phyloP scores from a whole-genome alignment of 2,113 vertebrate species.

The Irena cyanogastra region DNA sequence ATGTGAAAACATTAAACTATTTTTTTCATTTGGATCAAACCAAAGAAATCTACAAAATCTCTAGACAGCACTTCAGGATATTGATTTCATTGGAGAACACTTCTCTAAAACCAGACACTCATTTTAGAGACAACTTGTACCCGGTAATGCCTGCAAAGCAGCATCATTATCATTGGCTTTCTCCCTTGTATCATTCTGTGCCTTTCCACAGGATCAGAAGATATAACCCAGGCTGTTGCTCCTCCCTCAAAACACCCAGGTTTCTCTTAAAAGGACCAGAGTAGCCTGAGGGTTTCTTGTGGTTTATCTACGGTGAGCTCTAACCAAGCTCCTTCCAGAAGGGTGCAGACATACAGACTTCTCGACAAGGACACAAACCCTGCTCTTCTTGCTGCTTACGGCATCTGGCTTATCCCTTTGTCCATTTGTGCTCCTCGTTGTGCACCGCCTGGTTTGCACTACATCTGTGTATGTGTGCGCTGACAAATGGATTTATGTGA shows the following conservation, averaged over 20 bases:
- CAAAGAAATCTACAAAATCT: background rate
- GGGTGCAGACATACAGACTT: background rate
- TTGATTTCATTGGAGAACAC: background rate
- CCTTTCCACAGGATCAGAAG: background rate
- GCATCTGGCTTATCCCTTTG: background rate
- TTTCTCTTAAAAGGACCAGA: background rate
- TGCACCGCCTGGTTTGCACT: background rate
- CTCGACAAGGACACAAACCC: background rate
- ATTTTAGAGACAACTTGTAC: background rate
- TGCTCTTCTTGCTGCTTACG: background rate
- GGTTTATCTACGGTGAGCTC: background rate
- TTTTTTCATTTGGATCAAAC: background rate
- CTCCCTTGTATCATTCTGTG: background rate
- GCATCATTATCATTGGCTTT: fast-evolving
- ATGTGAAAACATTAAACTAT: background rate
- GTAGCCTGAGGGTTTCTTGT: background rate
- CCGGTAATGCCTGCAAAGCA: background rate
- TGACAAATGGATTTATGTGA: fast-evolving
- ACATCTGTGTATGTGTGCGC: fast-evolving
- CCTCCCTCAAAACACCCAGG: fast-evolving
- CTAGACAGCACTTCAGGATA: background rate
- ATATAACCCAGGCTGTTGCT: background rate
- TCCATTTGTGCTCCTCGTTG: background rate
- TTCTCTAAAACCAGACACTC: background rate
- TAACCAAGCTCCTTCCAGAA: background rate